Evolutionary conservation across 2,888 invertebrate species (phyloP), one percentile per base, ranked within the genome.

Genomic region (Ormyrus thymus): DNA sequence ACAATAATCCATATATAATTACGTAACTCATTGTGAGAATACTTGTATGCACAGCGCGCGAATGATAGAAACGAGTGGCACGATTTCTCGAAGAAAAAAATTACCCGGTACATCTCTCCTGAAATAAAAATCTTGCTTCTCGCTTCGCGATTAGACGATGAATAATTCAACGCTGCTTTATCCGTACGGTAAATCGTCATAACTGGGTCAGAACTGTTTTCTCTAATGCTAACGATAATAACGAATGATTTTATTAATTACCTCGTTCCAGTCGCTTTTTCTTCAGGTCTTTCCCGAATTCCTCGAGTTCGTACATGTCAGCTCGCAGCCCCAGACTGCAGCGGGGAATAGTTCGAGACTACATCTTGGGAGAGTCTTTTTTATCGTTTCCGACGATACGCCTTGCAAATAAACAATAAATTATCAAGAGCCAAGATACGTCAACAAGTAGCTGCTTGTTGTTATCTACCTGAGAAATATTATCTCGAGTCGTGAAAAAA

Each of bases 351-450:
- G n/a, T 46, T n/a, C 46, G 64, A 50, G 45, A 46, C 43, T 65
- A 11, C 11, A 7, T 15, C 48, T 29, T 29, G 29, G n/a, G 43
- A 55, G 55, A 50, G 64, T 65, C 50, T 72, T 68, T 65, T 64
- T 71, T 79, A 79, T 75, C 71, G 59, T 55, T 50, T n/a, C 3
- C 29, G 46, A 68, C 13, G 76, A 76, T 79, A 62, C 5, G 61
- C n/a, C 46, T 69, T 7, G 59, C 72, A 76, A 80, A 80, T 69
- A 76, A 69, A 62, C 7, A 80, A 53, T 69, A 76, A 76, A 76
- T 80, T 50, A 72, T 58, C 43, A 10, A 3, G n/a, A 1, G 8
- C 9, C 10, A 51, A 69, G 56, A 66, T 46, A 68, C 45, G 46
- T 46, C 56, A 15, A 56, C 48, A 8, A n/a, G 13, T 58, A 50